phyloP scores from a whole-genome alignment of 2,888 invertebrate species.

The Melinaea menophilus region DNA sequence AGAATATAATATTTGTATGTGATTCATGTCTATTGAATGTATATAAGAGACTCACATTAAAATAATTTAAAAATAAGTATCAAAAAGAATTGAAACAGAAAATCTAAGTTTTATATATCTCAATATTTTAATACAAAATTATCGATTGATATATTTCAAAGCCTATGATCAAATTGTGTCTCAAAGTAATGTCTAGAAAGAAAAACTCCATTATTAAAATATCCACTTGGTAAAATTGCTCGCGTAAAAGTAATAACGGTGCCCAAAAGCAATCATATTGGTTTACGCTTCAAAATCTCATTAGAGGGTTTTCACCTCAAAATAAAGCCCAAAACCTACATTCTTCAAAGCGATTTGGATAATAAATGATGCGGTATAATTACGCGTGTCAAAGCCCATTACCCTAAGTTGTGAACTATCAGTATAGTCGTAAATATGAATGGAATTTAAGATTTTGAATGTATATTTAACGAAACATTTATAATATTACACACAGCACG shows the following conservation, averaged over 20 bases:
- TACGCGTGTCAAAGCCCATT: not conserved
- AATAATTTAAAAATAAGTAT: not conserved
- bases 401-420: not conserved
- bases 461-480: not conserved
- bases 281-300: constrained; percentile 23
- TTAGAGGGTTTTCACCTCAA: constrained; percentile 23
- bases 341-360: constrained; percentile 17
- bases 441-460: not conserved
- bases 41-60: not conserved
- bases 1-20: constrained; percentile 1
- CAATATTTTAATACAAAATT: not conserved
- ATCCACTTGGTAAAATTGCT: constrained; percentile 17
- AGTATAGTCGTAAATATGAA: not conserved
- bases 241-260: constrained; percentile 21
- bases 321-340: constrained; percentile 20
- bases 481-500: not conserved
- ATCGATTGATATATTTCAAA: not conserved
- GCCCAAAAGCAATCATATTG: constrained; percentile 26
- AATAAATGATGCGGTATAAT: constrained; percentile 18
- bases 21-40: not conserved
- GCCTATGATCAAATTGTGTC: constrained; percentile 1
- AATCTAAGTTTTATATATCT: not conserved
- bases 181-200: constrained; percentile 10
- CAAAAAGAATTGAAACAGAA: not conserved
- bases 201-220: constrained; percentile 19